Evolutionary conservation across 2,797 vertebrate species (phyloP), one percentile per base, ranked within the genome.

Genomic region (Pteropus rufus): DNA sequence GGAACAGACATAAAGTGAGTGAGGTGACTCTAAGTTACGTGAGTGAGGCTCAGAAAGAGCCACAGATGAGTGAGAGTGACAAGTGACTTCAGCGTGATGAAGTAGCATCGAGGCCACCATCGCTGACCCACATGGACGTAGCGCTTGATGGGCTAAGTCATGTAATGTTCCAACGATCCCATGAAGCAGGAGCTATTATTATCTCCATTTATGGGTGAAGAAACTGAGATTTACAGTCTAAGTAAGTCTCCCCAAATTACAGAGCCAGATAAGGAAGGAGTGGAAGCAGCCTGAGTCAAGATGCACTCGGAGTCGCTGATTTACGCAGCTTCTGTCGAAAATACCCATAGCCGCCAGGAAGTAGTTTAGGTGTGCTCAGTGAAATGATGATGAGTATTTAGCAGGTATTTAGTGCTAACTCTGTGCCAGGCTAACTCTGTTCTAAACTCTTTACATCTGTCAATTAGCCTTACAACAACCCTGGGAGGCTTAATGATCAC

Each of bases 51-150:
- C 41, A 5, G 14, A 3, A 29, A 64, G 23, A 64, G 10, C 29
- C 11, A 19, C 15, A 26, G 3, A 1, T 1, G 12, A 44, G 3
- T 0, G 34, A 36, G 46, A 18, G 7, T 4, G 24, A 26, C 10
- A 4, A 7, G 16, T 2, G 23, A 12, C 24, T 49, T 54, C 14
- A 10, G 6, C 0, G 18, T 0, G 4, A 24, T 4, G 19, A 18
- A 19, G 26, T 0, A 12, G 0, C 12, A 5, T 3, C 9, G 3
- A 4, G n/a, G 26, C 54, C 67, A 58, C 44, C 18, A 11, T 0
- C 3, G 18, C 36, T 2, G 5, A 6, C 31, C 18, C 46, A n/a
- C 0, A 0, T 0, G 26, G 39, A 62, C n/a, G 29, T 0, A 4
- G 19, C 0, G 0, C 31, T 8, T 1, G 0, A 2, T 4, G 14